These are phyloP conservation scores for Drosophila santomea DNA, from an alignment of 1,140 invertebrate species.

Conservation along the genomic window DNA sequence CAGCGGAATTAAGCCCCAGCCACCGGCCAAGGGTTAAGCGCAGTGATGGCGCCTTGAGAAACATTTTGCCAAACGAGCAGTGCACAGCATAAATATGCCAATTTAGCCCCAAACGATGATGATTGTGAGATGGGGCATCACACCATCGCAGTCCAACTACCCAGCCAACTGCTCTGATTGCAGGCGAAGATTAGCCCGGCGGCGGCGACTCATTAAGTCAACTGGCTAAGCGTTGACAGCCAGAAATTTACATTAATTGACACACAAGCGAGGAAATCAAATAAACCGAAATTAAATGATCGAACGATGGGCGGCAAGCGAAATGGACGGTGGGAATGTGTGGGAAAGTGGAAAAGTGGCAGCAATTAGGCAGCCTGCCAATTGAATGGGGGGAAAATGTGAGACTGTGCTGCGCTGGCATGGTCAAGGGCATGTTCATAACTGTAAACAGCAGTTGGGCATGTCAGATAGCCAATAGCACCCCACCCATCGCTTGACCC, in stretches of 20 bases:
- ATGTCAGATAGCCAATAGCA: background rate
- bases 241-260: conserved; percentile 67
- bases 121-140: conserved; percentile 1
- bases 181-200: conserved; percentile 42
- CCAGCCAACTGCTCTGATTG: conserved; percentile 48
- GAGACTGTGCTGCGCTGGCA: background rate
- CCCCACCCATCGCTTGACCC: background rate
- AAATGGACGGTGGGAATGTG: background rate
- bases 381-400: background rate
- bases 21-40: conserved; percentile 5
- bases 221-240: conserved; percentile 32
- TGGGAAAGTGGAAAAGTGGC: conserved; percentile 3
- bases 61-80: background rate
- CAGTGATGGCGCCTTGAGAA: too few relatives aligned
- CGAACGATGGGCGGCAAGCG: conserved; percentile 7
- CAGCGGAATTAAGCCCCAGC: conserved; percentile 32
- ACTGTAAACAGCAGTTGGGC: conserved; percentile 36
- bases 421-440: conserved; percentile 66
- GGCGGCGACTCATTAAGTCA: conserved; percentile 32
- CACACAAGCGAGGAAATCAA: conserved; percentile 38
- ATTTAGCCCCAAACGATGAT: conserved; percentile 48
- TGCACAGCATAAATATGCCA: conserved; percentile 51
- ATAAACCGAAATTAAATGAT: conserved; percentile 37
- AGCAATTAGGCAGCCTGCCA: conserved; percentile 73
- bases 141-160: background rate